These are phyloP conservation scores for Drosophila arizonae DNA, from an alignment of 1,140 invertebrate species.

Conservation along the genomic window DNA sequence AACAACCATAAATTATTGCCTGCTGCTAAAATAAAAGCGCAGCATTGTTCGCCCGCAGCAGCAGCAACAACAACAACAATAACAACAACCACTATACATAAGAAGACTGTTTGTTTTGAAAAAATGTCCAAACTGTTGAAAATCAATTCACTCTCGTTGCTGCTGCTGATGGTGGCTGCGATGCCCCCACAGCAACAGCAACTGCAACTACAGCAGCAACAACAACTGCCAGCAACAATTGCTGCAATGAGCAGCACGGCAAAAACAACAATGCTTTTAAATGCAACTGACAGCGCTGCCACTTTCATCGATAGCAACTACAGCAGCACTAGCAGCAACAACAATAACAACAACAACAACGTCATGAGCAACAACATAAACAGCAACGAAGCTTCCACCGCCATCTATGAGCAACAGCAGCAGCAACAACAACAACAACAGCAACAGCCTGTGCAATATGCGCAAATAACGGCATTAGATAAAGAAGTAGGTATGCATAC, in stretches of 20 bases:
- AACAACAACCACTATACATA: slow-evolving; percentile 23
- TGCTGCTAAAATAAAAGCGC: slow-evolving; percentile 50
- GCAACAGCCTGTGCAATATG: slow-evolving; percentile 58
- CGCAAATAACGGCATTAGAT: slow-evolving; percentile 75
- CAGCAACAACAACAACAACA: slow-evolving; percentile 33
- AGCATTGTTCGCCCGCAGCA: slow-evolving; percentile 57
- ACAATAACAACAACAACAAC: slow-evolving; percentile 4
- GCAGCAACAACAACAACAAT: slow-evolving; percentile 14
- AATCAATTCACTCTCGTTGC: slow-evolving; percentile 75
- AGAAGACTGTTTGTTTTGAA: slow-evolving; percentile 27
- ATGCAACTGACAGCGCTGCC: slow-evolving; percentile 54
- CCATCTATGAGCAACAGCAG: slow-evolving; percentile 56
- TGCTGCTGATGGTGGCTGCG: slow-evolving; percentile 50
- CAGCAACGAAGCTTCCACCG: slow-evolving; percentile 29
- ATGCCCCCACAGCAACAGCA: slow-evolving; percentile 43
- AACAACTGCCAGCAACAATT: slow-evolving; percentile 32
- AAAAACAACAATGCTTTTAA: slow-evolving; percentile 46
- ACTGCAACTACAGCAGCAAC: background rate
- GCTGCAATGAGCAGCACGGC: slow-evolving; percentile 39
- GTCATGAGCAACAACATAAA: background rate
- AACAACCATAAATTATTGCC: slow-evolving; percentile 16
- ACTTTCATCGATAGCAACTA: slow-evolving; percentile 66
- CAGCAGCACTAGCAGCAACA: slow-evolving; percentile 31
- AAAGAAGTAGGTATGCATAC: slow-evolving; percentile 82
- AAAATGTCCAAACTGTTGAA: slow-evolving; percentile 66